Evolutionary conservation across 2,113 vertebrate species (phyloP).

Genomic region (Globicephala melas): DNA sequence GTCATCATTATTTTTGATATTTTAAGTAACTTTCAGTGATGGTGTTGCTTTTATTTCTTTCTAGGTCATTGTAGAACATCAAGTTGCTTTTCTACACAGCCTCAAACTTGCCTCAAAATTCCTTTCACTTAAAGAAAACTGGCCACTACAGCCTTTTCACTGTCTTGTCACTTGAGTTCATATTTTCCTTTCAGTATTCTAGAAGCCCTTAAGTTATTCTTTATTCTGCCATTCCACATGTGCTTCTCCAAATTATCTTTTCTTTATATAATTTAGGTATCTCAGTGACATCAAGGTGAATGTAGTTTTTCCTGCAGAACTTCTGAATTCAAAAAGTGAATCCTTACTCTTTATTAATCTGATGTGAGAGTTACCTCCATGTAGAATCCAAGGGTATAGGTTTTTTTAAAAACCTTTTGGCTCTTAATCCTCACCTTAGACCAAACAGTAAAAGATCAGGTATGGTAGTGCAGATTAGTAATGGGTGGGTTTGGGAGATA

Average conservation of each 20-base stretch:
- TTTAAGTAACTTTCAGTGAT: slow-evolving; percentile 48
- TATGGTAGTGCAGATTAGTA: slow-evolving; percentile 15
- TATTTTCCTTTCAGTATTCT: slow-evolving; percentile 55
- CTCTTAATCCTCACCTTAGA: slow-evolving; percentile 32
- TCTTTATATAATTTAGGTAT: slow-evolving; percentile 17
- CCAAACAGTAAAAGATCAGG: background rate
- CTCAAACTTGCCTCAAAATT: slow-evolving; percentile 49
- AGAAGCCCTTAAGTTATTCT: slow-evolving; percentile 47
- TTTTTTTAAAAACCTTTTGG: background rate
- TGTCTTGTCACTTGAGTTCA: slow-evolving; percentile 51
- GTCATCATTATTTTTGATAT: slow-evolving; percentile 40
- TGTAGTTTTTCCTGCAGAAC: slow-evolving; percentile 52
- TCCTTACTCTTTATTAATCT: slow-evolving; percentile 49
- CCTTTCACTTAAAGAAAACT: slow-evolving; percentile 53
- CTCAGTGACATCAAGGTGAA: slow-evolving; percentile 8
- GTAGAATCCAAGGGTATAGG: background rate
- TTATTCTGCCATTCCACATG: slow-evolving; percentile 50
- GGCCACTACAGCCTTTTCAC: slow-evolving; percentile 3
- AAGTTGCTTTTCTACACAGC: slow-evolving; percentile 49
- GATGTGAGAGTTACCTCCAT: background rate
- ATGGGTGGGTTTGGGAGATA: background rate
- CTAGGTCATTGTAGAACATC: slow-evolving; percentile 42
- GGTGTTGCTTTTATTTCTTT: slow-evolving; percentile 50
- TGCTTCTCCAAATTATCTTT: slow-evolving; percentile 54
- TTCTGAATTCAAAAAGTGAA: slow-evolving; percentile 44